Evolutionary conservation across 2,113 vertebrate genomes (phyloP).

Genomic region (Lophotis ruficrista): DNA sequence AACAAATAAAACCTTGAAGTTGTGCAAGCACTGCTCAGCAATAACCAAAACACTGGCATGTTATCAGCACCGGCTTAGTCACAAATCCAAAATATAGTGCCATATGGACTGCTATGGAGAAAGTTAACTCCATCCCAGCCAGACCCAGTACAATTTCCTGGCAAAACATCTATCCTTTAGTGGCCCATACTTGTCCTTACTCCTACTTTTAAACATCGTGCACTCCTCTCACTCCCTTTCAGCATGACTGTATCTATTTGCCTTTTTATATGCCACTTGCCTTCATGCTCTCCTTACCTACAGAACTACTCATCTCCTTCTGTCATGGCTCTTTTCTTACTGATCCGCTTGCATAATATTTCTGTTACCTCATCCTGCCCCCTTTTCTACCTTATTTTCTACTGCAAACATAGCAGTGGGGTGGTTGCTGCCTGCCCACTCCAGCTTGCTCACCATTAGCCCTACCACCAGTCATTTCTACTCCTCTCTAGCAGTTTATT

Average conservation of each 20-base stretch:
- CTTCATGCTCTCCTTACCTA: background rate
- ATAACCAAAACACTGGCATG: background rate
- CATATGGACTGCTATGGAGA: accelerated
- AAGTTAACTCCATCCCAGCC: background rate
- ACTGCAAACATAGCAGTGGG: background rate
- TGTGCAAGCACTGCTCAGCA: background rate
- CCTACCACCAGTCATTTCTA: background rate
- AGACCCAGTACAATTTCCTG: background rate
- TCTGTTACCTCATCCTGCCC: background rate
- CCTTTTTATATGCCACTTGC: background rate
- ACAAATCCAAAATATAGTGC: background rate
- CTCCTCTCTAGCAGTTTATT: background rate
- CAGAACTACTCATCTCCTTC: background rate
- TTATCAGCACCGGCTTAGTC: background rate
- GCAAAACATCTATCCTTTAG: background rate
- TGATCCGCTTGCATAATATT: background rate
- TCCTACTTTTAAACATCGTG: background rate
- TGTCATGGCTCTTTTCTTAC: background rate
- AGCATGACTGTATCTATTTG: background rate
- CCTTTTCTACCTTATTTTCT: background rate
- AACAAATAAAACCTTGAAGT: background rate
- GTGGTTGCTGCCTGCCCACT: background rate
- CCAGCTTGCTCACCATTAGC: background rate
- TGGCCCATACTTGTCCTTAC: background rate
- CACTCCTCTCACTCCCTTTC: background rate